These are phyloP conservation scores for Kradibia gibbosae DNA, from an alignment of 1,140 invertebrate genomes.

Conservation along the genomic window DNA sequence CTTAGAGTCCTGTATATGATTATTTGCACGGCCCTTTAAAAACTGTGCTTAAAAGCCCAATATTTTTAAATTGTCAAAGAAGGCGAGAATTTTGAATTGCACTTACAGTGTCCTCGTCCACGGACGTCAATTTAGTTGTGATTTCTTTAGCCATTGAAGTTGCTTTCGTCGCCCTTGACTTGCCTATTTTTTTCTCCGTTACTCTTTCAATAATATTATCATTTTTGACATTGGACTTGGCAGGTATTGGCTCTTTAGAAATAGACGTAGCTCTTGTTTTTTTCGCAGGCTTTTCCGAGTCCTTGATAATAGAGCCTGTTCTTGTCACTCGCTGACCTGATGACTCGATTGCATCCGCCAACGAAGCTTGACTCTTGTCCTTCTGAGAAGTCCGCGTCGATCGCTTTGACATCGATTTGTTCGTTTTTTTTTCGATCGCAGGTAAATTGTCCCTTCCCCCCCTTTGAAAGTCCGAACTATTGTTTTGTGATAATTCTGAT, in stretches of 20 bases:
- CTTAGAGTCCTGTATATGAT: too few species aligned
- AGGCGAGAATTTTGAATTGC: too few species aligned
- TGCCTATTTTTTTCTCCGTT: conserved; percentile 13
- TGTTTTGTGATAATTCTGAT: conserved; percentile 9
- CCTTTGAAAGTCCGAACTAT: background rate
- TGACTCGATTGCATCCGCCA: background rate
- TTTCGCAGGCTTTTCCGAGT: conserved; percentile 1
- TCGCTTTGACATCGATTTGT: background rate
- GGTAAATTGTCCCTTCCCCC: background rate
- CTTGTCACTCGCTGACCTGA: background rate
- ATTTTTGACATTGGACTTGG: background rate
- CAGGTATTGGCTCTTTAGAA: background rate
- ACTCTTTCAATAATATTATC: background rate
- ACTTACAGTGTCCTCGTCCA: conserved; percentile 27
- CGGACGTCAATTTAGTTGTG: background rate
- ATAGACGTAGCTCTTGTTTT: conserved; percentile 21
- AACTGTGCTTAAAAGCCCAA: too few species aligned
- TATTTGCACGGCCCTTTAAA: too few species aligned
- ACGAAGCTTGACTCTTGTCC: background rate
- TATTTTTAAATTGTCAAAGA: too few species aligned
- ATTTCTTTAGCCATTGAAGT: conserved; percentile 36
- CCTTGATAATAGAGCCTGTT: conserved; percentile 1
- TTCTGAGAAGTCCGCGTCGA: background rate
- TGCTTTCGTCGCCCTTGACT: background rate
- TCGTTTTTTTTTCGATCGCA: background rate